These are phyloP conservation scores for Lytechinus variegatus DNA, from an alignment of 35 echinoderm and acorn worm genomes.

Conservation along the genomic window DNA sequence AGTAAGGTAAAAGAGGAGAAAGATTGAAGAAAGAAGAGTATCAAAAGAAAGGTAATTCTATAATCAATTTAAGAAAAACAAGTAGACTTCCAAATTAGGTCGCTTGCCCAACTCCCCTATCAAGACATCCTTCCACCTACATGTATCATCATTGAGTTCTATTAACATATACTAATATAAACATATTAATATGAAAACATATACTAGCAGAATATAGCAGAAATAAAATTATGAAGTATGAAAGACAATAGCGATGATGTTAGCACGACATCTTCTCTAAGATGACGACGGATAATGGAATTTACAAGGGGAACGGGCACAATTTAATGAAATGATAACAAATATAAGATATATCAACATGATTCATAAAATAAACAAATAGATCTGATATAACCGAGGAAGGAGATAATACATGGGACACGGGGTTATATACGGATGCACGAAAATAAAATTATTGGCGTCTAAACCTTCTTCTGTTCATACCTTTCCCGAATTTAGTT, in stretches of 20 bases:
- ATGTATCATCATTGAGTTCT: no score
- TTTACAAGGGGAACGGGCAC: background rate
- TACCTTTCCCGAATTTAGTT: constrained; percentile 54
- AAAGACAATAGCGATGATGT: background rate
- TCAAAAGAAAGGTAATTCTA: no score
- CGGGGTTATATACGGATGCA: constrained; percentile 18
- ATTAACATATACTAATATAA: background rate
- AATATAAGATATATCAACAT: background rate
- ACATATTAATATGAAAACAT: background rate
- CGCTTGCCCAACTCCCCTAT: no score
- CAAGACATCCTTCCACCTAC: no score
- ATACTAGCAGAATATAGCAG: background rate
- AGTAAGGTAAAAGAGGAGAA: no score
- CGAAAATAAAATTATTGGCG: background rate
- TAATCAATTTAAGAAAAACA: no score
- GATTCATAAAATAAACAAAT: background rate
- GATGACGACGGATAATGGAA: background rate
- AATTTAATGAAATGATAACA: background rate
- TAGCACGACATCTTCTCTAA: background rate
- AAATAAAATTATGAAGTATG: background rate
- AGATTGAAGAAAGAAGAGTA: no score
- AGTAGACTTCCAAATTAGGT: no score
- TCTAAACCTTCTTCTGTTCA: constrained; percentile 16
- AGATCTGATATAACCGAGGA: background rate
- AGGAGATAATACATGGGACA: constrained; percentile 7